These are phyloP conservation scores for Acanthisitta chloris DNA, from an alignment of 2,113 vertebrate species.

Conservation along the genomic window DNA sequence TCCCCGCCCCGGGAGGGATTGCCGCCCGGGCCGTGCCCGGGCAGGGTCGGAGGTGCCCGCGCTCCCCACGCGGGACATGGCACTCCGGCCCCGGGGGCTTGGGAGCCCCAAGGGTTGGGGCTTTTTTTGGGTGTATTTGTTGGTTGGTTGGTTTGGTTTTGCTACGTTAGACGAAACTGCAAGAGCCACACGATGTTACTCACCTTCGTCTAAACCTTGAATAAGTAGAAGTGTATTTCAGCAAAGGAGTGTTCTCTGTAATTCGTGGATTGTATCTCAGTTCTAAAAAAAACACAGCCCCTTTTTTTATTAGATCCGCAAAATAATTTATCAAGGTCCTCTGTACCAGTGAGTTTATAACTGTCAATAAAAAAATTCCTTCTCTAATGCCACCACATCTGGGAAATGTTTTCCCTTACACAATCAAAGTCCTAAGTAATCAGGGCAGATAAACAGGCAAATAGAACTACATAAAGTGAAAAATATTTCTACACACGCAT, in stretches of 20 bases:
- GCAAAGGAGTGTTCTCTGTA: background rate
- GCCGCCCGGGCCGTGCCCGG: background rate
- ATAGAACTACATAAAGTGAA: background rate
- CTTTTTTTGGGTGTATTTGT: background rate
- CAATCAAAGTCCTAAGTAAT: background rate
- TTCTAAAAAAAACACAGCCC: background rate
- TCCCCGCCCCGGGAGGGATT: too few relatives aligned
- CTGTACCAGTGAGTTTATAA: background rate
- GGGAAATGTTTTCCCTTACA: background rate
- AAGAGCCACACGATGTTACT: background rate
- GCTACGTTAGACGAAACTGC: background rate
- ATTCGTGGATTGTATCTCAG: too few relatives aligned
- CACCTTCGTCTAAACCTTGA: background rate
- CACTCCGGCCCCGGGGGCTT: too few relatives aligned
- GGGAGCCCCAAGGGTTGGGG: too few relatives aligned
- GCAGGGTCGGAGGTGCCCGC: rapidly evolving
- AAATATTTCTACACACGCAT: background rate
- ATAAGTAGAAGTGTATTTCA: background rate
- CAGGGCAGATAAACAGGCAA: background rate
- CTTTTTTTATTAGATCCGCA: background rate
- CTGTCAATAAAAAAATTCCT: background rate
- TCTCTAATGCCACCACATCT: background rate
- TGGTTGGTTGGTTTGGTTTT: background rate
- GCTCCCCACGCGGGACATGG: too few relatives aligned
- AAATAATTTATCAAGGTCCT: background rate